phyloP scores from a whole-genome alignment of 2,797 vertebrate species.

The Fistularia tabacaria region DNA sequence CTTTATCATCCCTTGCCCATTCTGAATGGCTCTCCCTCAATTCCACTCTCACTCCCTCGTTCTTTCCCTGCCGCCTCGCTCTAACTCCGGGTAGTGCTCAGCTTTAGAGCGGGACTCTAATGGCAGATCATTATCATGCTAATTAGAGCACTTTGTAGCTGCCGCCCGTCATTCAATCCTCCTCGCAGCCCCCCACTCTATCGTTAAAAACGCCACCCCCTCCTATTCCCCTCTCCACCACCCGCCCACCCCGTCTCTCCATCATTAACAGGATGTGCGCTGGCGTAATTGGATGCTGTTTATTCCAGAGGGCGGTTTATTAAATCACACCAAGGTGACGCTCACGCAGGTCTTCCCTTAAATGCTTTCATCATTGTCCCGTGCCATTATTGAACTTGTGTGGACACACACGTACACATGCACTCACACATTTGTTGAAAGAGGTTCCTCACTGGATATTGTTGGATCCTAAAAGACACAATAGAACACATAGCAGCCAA shows the following conservation, averaged over 20 bases:
- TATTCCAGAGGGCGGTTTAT: conserved; percentile 73
- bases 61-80: conserved; percentile 32
- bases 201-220: conserved; percentile 72
- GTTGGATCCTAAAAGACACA: conserved; percentile 23
- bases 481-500: conserved; percentile 16
- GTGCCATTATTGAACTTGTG: conserved; percentile 43
- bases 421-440: conserved; percentile 22
- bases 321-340: conserved; percentile 73
- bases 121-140: conserved; percentile 80
- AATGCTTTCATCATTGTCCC: conserved; percentile 64
- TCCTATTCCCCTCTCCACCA: conserved; percentile 45
- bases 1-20: conserved; percentile 53
- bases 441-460: conserved; percentile 29
- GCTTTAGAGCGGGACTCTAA: conserved; percentile 76
- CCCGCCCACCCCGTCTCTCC: conserved; percentile 57
- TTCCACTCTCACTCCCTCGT: conserved; percentile 30
- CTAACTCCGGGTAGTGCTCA: conserved; percentile 69
- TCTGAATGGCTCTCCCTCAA: conserved; percentile 35
- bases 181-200: conserved; percentile 53
- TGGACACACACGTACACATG: conserved; percentile 20
- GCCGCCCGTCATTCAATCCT: conserved; percentile 69
- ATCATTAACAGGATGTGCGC: conserved; percentile 70
- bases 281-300: conserved; percentile 72
- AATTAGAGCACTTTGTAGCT: conserved; percentile 80
- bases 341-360: conserved; percentile 53